Conservation (phyloP, 2,113 vertebrate species). For the Anolis sagrei region DNA sequence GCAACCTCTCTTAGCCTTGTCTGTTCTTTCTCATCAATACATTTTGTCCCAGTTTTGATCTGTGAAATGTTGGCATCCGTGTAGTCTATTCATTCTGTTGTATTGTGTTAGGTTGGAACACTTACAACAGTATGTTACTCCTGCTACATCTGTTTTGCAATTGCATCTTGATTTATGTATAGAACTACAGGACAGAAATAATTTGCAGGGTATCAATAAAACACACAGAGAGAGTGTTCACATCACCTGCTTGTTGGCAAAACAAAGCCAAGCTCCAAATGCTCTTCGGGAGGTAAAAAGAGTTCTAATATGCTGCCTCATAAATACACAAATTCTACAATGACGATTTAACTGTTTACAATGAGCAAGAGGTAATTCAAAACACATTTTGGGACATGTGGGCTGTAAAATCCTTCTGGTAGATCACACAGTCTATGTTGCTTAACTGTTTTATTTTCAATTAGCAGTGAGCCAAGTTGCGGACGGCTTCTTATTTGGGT, state of each 20-base stretch:
- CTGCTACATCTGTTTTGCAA: background rate
- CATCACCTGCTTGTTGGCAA: slow-evolving; percentile 5
- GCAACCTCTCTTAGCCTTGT: too few relatives aligned
- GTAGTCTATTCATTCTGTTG: background rate
- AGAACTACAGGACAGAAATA: background rate
- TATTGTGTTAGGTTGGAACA: background rate
- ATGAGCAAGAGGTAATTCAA: slow-evolving; percentile 31
- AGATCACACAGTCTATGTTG: slow-evolving; percentile 34
- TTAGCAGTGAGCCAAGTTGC: slow-evolving; percentile 28
- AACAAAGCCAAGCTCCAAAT: background rate
- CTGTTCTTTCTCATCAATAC: too few relatives aligned
- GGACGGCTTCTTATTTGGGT: slow-evolving; percentile 30
- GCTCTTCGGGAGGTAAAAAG: slow-evolving; percentile 17
- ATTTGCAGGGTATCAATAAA: background rate
- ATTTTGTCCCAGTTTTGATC: too few relatives aligned
- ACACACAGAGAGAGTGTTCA: background rate
- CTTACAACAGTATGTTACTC: background rate
- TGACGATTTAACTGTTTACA: slow-evolving; percentile 35
- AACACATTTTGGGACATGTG: slow-evolving; percentile 43
- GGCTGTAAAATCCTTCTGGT: slow-evolving; percentile 40
- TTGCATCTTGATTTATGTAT: background rate
- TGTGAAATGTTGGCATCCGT: too few relatives aligned
- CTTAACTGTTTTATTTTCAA: slow-evolving; percentile 47
- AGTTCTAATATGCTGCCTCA: background rate
- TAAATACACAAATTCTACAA: slow-evolving; percentile 29